Percentiles rank a stretch among this genome's conserved stretches.
These are phyloP conservation scores for Chelonoidis abingdonii DNA, from an alignment of 2,113 vertebrate species.

Conservation along the genomic window DNA sequence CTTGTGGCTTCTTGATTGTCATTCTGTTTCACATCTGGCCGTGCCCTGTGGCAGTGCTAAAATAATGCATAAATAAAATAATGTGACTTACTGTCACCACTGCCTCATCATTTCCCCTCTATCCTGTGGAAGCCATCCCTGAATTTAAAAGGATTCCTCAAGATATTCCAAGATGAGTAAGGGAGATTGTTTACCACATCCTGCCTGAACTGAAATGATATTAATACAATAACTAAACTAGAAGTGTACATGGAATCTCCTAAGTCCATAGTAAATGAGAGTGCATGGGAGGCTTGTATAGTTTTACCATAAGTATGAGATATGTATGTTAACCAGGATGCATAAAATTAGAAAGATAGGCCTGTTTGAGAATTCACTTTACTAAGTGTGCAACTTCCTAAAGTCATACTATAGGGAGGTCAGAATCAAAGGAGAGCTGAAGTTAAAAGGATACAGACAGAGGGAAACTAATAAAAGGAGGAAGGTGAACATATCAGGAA, in stretches of 20 bases:
- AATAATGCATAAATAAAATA: rapidly evolving
- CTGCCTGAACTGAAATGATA: neutral
- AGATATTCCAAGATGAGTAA: neutral
- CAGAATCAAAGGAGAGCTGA: neutral
- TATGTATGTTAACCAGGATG: neutral
- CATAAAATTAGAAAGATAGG: neutral
- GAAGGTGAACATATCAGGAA: neutral
- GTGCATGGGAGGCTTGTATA: neutral
- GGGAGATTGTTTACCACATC: neutral
- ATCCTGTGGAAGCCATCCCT: neutral
- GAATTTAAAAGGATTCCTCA: neutral
- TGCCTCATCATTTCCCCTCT: neutral
- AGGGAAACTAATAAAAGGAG: neutral
- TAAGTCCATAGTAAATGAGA: neutral
- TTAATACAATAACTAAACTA: neutral
- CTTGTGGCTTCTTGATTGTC: neutral
- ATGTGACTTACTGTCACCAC: neutral
- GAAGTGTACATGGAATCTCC: neutral
- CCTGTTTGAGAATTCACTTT: neutral
- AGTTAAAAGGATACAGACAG: neutral
- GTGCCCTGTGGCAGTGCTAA: neutral
- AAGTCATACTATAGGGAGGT: neutral
- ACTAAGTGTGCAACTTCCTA: neutral
- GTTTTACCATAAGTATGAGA: neutral
- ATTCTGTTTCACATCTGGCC: neutral